Evolutionary conservation across 2,888 invertebrate species (phyloP), one percentile per base, ranked within the genome.

Genomic region (Dolichopus griseipennis): DNA sequence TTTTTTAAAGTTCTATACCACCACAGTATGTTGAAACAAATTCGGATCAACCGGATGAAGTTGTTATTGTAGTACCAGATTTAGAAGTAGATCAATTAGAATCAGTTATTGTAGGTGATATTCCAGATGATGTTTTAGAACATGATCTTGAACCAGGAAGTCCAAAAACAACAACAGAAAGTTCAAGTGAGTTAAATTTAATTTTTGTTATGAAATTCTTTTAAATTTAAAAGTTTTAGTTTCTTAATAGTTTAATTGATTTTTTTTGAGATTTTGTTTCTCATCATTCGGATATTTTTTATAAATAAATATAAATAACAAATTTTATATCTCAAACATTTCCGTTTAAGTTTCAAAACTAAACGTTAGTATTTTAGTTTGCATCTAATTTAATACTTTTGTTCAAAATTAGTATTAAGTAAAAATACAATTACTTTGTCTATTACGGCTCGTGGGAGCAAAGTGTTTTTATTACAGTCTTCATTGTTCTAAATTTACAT

Each of bases 161-260:
- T 71, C 81, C 82, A 66, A 84, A 85, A 70, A 84, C 86, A 73
- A 83, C 82, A 73, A 87, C 86, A 65, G 87, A 87, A 80, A 87
- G 87, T 81, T 87, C 88, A 82, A 87, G 88, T 88, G 81, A 82
- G 76, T 68, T 61, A 15, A 15, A 63, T 37, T 37, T 37, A 5
- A 12, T 12, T 10, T 10, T 37, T 12, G 4, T 37, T 21, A 18
- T 41, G 37, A 43, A 41, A 37, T 43, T 34, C 4, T 62, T 66
- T 10, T 27, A 21, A n/a, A 63, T 65, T 34, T 43, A 18, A 22
- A 15, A 22, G 9, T 12, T 61, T 61, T n/a, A 10, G 5, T 21
- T 61, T 61, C 9, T 12, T 8, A 61, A 61, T 37, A 37, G 8
- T 7, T 37, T 37, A n/a, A n/a, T 37, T 37, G 12, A 5, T 37